Percentiles rank a stretch among this genome's conserved stretches.
Evolutionary conservation across 2,888 invertebrate genomes (phyloP).

Genomic region (Heliconius ethilla): DNA sequence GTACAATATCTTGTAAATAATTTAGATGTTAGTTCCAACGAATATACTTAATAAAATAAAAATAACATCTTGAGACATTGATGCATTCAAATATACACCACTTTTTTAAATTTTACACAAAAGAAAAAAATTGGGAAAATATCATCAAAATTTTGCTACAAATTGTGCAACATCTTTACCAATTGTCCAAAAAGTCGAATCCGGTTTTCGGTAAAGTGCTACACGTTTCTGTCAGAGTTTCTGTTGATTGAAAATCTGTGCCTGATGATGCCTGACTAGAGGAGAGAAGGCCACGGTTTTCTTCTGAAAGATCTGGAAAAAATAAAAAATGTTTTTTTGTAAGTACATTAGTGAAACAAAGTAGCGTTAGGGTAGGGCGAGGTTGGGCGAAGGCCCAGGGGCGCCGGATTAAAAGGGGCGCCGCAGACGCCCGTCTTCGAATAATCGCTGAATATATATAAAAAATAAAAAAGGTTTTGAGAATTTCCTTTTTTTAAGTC

Average conservation of each 20-base stretch:
- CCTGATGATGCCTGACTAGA: slow-evolving; percentile 74
- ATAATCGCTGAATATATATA: too few relatives aligned
- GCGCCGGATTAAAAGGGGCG: too few relatives aligned
- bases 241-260: slow-evolving; percentile 74
- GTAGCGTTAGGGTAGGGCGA: too few relatives aligned
- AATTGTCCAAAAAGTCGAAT: slow-evolving; percentile 84
- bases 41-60: too few relatives aligned
- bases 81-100: too few relatives aligned
- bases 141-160: neutral
- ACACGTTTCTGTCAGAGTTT: slow-evolving; percentile 71
- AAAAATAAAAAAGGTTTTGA: too few relatives aligned
- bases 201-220: slow-evolving; percentile 81
- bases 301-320: slow-evolving; percentile 73
- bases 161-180: slow-evolving; percentile 64
- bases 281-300: slow-evolving; percentile 73
- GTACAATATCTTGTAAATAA: neutral
- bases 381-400: too few relatives aligned
- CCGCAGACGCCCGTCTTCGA: too few relatives aligned
- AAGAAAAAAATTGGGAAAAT: neutral
- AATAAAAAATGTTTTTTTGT: neutral
- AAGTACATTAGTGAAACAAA: too few relatives aligned
- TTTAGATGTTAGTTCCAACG: too few relatives aligned
- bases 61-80: too few relatives aligned
- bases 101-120: neutral
- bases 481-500: too few relatives aligned